These are phyloP conservation scores for Otis tarda DNA, from an alignment of 2,113 vertebrate genomes.

Conservation along the genomic window DNA sequence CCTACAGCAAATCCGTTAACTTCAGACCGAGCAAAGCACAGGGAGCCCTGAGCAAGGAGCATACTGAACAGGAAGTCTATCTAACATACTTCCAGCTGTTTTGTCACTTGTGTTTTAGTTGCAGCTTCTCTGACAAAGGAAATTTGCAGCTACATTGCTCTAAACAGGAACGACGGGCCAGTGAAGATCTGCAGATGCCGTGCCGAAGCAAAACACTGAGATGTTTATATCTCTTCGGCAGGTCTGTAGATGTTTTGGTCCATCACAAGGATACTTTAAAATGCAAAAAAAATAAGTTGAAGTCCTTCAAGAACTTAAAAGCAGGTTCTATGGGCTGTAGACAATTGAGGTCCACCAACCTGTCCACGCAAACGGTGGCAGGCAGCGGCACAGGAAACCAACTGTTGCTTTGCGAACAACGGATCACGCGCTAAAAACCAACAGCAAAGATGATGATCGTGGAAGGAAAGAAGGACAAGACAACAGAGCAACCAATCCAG, in stretches of 20 bases:
- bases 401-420: not conserved
- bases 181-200: not conserved
- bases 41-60: not conserved
- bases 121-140: not conserved
- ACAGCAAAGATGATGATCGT: rapidly evolving
- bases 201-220: rapidly evolving
- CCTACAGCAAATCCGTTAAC: rapidly evolving
- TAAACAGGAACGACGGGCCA: not conserved
- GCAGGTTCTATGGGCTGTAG: not conserved
- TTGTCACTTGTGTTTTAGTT: not conserved
- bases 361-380: rapidly evolving
- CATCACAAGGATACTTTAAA: not conserved
- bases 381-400: not conserved
- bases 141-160: not conserved
- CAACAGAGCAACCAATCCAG: not conserved
- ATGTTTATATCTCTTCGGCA: not conserved
- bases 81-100: not conserved
- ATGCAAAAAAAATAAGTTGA: not conserved
- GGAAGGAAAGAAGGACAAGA: not conserved
- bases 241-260: rapidly evolving
- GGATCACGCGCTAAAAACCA: rapidly evolving
- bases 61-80: not conserved
- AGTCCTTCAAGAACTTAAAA: not conserved
- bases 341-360: not conserved
- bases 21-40: rapidly evolving